These are phyloP conservation scores for Lutraria rhynchaena DNA, from an alignment of 1,140 invertebrate species.

Conservation along the genomic window DNA sequence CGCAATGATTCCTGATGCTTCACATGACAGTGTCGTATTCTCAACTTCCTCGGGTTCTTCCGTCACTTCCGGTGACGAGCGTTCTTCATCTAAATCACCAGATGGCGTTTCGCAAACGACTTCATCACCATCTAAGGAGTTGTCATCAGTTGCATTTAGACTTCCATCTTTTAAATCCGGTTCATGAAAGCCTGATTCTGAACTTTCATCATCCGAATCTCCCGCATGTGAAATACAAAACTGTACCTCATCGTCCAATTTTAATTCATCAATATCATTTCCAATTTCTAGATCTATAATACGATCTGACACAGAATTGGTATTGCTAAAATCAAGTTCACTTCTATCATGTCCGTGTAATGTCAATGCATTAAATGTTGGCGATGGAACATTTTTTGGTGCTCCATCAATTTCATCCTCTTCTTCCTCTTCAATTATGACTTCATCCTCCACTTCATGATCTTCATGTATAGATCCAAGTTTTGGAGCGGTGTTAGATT, in stretches of 20 bases:
- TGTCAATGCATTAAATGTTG: slow-evolving; percentile 33
- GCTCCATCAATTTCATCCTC: slow-evolving; percentile 60
- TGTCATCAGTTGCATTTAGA: slow-evolving; percentile 60
- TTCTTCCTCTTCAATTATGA: slow-evolving; percentile 63
- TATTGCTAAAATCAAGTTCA: slow-evolving; percentile 31
- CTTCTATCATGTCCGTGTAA: slow-evolving; percentile 37
- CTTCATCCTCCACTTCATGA: slow-evolving; percentile 84
- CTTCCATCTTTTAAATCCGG: slow-evolving; percentile 69
- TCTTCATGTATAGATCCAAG: slow-evolving; percentile 96
- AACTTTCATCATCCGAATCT: slow-evolving; percentile 79
- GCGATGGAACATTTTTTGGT: slow-evolving; percentile 45
- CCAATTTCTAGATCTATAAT: slow-evolving; percentile 78
- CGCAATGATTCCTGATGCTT: slow-evolving; percentile 3
- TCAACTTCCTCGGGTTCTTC: background rate
- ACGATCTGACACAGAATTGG: slow-evolving; percentile 57
- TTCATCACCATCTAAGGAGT: slow-evolving; percentile 59
- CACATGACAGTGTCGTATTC: background rate
- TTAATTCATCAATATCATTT: slow-evolving; percentile 77
- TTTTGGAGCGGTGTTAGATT: slow-evolving; percentile 97
- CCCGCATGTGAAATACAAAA: slow-evolving; percentile 69
- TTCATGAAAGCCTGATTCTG: slow-evolving; percentile 80
- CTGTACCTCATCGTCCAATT: slow-evolving; percentile 73
- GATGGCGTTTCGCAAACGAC: slow-evolving; percentile 65
- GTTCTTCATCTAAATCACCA: slow-evolving; percentile 16
- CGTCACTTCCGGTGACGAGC: background rate